Evolutionary conservation across 37 sponge, comb jelly and placozoan genomes (phyloP).

Genomic region (Crambe crambe): DNA sequence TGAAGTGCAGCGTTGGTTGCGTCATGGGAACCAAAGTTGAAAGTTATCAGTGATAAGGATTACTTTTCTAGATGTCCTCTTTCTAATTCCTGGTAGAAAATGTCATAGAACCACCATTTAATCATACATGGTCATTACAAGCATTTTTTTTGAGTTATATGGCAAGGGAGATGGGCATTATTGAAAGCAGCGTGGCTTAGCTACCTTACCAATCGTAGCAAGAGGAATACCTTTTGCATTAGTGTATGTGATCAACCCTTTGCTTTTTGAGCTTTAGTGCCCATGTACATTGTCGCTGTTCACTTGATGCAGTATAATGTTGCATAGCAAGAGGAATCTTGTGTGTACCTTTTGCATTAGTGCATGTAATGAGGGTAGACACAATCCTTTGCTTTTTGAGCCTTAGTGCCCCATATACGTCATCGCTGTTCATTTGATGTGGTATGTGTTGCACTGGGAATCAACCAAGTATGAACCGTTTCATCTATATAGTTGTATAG

Average conservation of each 20-base stretch:
- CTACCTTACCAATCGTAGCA: conserved; percentile 9
- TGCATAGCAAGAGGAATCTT: conserved; percentile 3
- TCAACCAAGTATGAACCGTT: conserved; percentile 7
- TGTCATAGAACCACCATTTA: conserved; percentile 3
- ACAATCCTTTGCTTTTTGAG: conserved; percentile 4
- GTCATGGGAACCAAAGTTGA: conserved; percentile 1
- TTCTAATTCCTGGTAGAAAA: conserved; percentile 15
- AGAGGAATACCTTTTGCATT: neutral
- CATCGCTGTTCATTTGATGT: neutral
- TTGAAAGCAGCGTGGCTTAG: conserved; percentile 20
- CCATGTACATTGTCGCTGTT: neutral
- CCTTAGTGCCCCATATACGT: neutral
- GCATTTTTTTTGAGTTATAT: conserved; percentile 4
- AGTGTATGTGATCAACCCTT: conserved; percentile 4
- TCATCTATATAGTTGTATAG: conserved; percentile 1
- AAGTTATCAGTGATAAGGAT: conserved; percentile 14
- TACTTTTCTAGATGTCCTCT: conserved; percentile 17
- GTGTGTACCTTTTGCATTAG: neutral
- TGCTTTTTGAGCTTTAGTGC: neutral
- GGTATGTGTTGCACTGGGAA: conserved; percentile 3
- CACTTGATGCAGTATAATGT: neutral
- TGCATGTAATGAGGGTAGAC: conserved; percentile 9
- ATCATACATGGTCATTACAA: conserved; percentile 11
- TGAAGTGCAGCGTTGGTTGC: conserved; percentile 3
- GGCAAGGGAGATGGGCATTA: conserved; percentile 19